A percentile compares a stretch with the other conserved stretches of the same genome.
These are phyloP conservation scores for Rhamnusium bicolor DNA, from an alignment of 2,888 invertebrate genomes.

Conservation along the genomic window DNA sequence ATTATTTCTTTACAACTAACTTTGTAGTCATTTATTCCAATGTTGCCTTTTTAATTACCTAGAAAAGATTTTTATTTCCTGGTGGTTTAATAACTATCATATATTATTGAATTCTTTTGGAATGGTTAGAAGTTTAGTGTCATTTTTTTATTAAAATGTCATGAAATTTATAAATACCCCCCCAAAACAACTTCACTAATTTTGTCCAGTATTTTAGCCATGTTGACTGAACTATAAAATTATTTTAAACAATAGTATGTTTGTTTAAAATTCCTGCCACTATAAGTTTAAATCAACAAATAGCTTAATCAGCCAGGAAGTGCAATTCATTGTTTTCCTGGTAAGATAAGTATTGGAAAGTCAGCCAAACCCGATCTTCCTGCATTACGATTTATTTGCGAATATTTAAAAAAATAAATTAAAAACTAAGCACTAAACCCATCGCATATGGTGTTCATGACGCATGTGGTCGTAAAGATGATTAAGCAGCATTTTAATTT, in stretches of 20 bases:
- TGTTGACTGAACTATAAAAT: no score
- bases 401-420: neutral
- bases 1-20: no score
- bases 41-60: no score
- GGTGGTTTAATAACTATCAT: no score
- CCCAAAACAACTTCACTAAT: no score
- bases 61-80: no score
- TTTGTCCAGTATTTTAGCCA: no score
- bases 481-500: neutral
- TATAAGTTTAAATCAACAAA: neutral
- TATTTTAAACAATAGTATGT: neutral
- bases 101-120: no score
- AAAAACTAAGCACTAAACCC: neutral
- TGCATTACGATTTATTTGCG: neutral
- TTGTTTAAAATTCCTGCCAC: neutral
- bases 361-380: neutral
- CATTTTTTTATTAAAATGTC: no score
- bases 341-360: slow-evolving; percentile 1
- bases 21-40: no score
- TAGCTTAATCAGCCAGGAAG: slow-evolving; percentile 21
- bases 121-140: no score
- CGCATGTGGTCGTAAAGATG: neutral
- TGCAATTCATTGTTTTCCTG: slow-evolving; percentile 2
- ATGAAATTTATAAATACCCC: no score
- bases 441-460: neutral